Evolutionary conservation across 2,797 vertebrate species (phyloP), one percentile per base, ranked within the genome.

Genomic region (Nannoperca obscura): DNA sequence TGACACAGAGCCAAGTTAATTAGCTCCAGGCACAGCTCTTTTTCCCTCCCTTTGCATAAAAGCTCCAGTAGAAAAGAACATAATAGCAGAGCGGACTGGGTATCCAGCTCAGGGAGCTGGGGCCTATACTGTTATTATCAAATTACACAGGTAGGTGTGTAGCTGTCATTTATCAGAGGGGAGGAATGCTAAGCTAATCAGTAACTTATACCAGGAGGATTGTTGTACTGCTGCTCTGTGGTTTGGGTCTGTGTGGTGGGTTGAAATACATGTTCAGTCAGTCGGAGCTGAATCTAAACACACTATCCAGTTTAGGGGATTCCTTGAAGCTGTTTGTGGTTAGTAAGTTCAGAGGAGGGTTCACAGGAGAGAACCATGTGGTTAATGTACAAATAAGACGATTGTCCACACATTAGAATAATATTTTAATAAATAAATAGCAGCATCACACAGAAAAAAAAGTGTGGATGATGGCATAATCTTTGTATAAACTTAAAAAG

Each of bases 381-480:
- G 11, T 27, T 22, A 27, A 44, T 22, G 20, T 61, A 30, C 11
- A 72, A 78, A 71, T 36, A 38, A 86, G 52, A 65, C 63, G 62
- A 24, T 0, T 73, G 61, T 77, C 86, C 80, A 90, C 65, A 88
- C 91, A 89, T 94, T 87, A 84, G 88, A 93, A 92, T 92, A 84
- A 91, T 89, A 83, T 93, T 97, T 97, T 96, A 97, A 97, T 96
- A 96, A 97, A 96, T 96, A 96, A 96, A 96, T 95, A 96, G 93
- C 96, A 95, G 94, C 96, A 93, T 96, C 95, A 96, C 96, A 96
- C 94, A 95, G 76, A 86, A 89, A 79, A 77, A 71, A 88, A 83
- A 78, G 12, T 94, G 86, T 91, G 83, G 86, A 90, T 91, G 90
- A 93, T 70, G 67, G 71, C 65, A 19, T 50, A 76, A 50, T 83